Evolutionary conservation across 1,140 invertebrate genomes (phyloP), one percentile per base, ranked within the genome.

Genomic region (Drosophila jambulina): DNA sequence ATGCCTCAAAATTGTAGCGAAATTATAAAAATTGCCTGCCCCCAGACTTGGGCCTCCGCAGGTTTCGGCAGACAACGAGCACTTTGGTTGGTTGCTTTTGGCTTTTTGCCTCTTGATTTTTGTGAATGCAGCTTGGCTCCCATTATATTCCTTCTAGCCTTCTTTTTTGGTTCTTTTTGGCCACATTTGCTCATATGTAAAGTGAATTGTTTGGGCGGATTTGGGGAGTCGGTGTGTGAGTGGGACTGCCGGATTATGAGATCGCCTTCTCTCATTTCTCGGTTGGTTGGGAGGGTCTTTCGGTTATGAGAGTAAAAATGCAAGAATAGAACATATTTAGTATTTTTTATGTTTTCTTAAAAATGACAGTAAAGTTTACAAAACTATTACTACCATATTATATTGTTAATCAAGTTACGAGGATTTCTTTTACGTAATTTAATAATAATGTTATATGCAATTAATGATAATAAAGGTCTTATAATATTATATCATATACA

Each of bases 1-100:
- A 91, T 91, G 83, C 49, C 80, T 82, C 70, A 88, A 91, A 91
- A 91, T 91, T 91, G 88, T 91, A 91, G 88, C 77, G 67, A 91
- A 91, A 91, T 91, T 91, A 91, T 88, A 86, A 78, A 91, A 91
- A 91, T 90, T 85, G 82, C 67, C 71, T 75, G 62, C 34, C 48
- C 58, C 58, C 69, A 49, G 51, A 72, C 60, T 74, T 43, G 32
- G 74, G 17, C 61, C 53, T 51, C 58, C 27, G 21, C 29, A 19
- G 70, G 32, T 64, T 68, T 43, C 7, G 53, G n/a, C 45, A 72
- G 61, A 80, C 62, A 83, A 76, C 75, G 77, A 80, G 62, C 68
- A 79, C 69, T 90, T 88, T 90, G 78, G 75, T 72, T 87, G 62
- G 65, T 57, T 76, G 65, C 72, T 74, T 86, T 87, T 62, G 84